Evolutionary conservation across 2,113 vertebrate species (phyloP), one percentile per base, ranked within the genome.

Genomic region (Lycaon pictus): DNA sequence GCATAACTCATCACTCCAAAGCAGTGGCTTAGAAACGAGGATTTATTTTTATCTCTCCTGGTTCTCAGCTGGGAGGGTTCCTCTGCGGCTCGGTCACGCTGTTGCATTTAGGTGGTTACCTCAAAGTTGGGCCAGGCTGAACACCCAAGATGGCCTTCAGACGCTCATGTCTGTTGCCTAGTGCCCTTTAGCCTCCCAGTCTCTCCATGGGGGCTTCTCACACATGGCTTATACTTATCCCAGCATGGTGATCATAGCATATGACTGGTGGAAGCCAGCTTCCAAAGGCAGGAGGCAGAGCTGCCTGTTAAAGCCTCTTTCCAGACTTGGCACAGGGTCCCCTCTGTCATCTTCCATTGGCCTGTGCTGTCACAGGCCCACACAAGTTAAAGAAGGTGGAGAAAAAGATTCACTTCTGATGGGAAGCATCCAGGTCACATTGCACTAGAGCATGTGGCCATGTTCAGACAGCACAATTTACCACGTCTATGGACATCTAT

Each of bases 181-280:
- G 51, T 1, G 3, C 85, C 27, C 80, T 27, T 74, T n/a, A 7
- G 65, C 13, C 12, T 65, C 20, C n/a, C 11, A 12, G 0, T 63
- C 16, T 94, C 22, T 83, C 32, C 25, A 55, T 0, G 7, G 2
- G 81, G 3, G 32, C 55, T 43, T 67, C 17, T 37, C 19, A 4
- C 5, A 7, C 5, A 7, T 35, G 65, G 12, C 35, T 13, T 25
- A 43, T 37, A 13, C 32, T 72, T 23, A 55, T 86, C 23, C 37
- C 2, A 23, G 55, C 67, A 15, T 23, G 37, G 25, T 0, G 1
- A 27, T 48, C 27, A n/a, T 12, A 74, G 51, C 1, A 12, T 2
- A 27, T 23, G 53, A 32, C 13, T 29, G 35, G 48, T 6, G n/a
- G 81, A 51, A 84, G 11, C 22, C 35, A 35, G 55, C 51, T 76